These are phyloP conservation scores for Enteromius paludinosus DNA, from an alignment of 2,797 vertebrate species.

Conservation along the genomic window DNA sequence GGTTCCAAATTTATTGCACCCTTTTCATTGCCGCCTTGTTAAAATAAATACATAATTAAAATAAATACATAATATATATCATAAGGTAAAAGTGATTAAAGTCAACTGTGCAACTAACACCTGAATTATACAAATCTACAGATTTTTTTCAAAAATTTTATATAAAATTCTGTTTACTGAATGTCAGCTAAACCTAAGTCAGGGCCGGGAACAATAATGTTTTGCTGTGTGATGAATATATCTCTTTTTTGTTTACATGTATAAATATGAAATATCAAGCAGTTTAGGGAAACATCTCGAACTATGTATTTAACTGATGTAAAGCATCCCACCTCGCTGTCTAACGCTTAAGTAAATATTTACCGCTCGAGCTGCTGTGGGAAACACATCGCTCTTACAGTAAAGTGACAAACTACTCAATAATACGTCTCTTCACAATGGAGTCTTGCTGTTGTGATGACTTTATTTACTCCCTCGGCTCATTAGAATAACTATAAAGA, in stretches of 20 bases:
- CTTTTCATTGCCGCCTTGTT: too few relatives aligned
- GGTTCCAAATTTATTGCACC: not conserved
- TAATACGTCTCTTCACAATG: conserved; percentile 15
- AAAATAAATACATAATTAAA: too few relatives aligned
- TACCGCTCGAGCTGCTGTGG: conserved; percentile 23
- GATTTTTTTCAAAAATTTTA: too few relatives aligned
- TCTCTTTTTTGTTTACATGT: not conserved
- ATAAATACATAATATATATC: not conserved
- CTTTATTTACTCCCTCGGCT: conserved; percentile 42
- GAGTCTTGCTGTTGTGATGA: conserved; percentile 36
- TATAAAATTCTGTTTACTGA: not conserved
- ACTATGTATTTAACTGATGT: not conserved
- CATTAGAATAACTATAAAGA: conserved; percentile 42
- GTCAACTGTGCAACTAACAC: not conserved
- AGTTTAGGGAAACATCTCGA: not conserved
- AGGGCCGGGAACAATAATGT: not conserved
- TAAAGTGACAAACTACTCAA: conserved; percentile 37
- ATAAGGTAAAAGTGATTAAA: not conserved
- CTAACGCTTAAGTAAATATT: conserved; percentile 42
- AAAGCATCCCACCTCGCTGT: not conserved
- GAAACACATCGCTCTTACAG: conserved; percentile 26
- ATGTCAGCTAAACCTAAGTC: not conserved
- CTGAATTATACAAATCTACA: not conserved
- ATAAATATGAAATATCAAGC: not conserved
- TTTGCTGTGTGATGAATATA: not conserved